A percentile compares a stretch with the other conserved stretches of the same genome.
Conservation (phyloP, 2,888 invertebrate species). For the Leptothorax acervorum region DNA sequence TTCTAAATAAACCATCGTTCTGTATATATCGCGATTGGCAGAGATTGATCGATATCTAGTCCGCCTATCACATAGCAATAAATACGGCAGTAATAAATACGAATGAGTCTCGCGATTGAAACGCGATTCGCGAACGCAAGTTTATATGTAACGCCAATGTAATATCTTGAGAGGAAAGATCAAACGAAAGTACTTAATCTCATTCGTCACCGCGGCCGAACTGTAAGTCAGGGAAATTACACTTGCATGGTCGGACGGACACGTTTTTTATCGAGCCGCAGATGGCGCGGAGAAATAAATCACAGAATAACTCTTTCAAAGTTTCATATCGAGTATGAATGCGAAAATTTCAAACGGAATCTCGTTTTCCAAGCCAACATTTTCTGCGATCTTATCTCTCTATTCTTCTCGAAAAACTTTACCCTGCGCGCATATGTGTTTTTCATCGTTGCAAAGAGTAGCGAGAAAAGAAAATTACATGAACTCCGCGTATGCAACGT, state of each 20-base stretch:
- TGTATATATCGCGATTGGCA: slow-evolving; percentile 2
- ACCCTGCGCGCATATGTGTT: not conserved
- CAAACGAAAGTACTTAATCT: slow-evolving; percentile 31
- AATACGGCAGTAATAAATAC: slow-evolving; percentile 17
- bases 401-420: not conserved
- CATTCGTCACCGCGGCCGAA: not conserved
- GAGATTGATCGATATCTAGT: slow-evolving; percentile 7
- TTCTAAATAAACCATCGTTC: slow-evolving; percentile 16
- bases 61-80: not conserved
- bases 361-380: not conserved
- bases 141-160: not conserved
- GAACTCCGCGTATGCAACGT: not conserved
- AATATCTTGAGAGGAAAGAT: slow-evolving; percentile 7
- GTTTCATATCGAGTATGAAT: slow-evolving; percentile 33
- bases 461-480: not conserved
- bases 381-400: slow-evolving; percentile 15
- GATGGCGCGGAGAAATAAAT: slow-evolving; percentile 19
- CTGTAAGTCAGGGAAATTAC: slow-evolving; percentile 37
- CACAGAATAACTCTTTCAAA: slow-evolving; percentile 19
- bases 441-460: not conserved
- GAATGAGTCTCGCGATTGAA: slow-evolving; percentile 34
- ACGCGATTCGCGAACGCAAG: not conserved
- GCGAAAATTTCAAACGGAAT: slow-evolving; percentile 19
- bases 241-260: not conserved
- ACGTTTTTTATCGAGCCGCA: not conserved